Evolutionary conservation across 1,140 invertebrate species (phyloP).

Genomic region (Bombus superbus): DNA sequence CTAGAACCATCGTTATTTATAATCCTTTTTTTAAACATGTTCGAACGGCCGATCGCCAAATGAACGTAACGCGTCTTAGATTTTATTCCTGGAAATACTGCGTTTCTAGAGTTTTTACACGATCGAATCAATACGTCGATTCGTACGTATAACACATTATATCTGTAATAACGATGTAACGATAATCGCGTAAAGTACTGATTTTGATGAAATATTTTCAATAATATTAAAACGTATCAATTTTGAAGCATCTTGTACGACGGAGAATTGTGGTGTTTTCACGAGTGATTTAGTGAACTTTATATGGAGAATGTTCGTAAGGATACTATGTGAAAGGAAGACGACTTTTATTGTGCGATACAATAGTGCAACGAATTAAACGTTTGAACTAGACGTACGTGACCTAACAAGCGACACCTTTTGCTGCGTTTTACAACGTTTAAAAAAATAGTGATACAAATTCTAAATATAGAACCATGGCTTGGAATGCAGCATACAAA

Average conservation of each 20-base stretch:
- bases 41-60: not conserved
- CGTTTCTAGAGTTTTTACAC: no score
- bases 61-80: not conserved
- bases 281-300: not conserved
- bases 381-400: not conserved
- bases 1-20: slow-evolving; percentile 34
- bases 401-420: not conserved
- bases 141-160: no score
- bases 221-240: no score
- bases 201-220: no score
- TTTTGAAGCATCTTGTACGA: no score
- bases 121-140: no score
- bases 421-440: no score
- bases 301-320: not conserved
- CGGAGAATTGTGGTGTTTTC: no score
- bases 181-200: no score
- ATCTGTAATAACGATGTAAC: no score
- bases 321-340: not conserved
- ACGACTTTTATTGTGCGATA: not conserved
- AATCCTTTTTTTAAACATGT: not conserved
- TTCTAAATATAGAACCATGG: not conserved
- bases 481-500: not conserved
- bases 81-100: no score
- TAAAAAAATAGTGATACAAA: not conserved
- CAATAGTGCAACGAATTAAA: not conserved